These are phyloP conservation scores for Tachuris rubrigastra DNA, from an alignment of 2,113 vertebrate genomes.

Conservation along the genomic window DNA sequence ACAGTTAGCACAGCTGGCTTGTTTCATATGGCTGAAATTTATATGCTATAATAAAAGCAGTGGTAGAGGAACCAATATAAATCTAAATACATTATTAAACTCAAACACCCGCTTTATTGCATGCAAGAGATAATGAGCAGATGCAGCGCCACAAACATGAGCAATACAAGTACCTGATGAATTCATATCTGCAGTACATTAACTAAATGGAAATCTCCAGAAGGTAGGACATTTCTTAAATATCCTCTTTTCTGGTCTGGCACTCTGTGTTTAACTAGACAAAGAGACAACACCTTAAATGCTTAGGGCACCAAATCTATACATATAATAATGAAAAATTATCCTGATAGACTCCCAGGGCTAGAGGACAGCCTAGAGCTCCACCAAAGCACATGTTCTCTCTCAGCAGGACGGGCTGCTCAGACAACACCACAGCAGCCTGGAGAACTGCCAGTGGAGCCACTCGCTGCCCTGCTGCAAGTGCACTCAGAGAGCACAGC, in stretches of 20 bases:
- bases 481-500: not conserved
- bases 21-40: not conserved
- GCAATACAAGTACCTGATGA: not conserved
- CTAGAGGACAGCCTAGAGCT: not conserved
- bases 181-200: not conserved
- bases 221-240: not conserved
- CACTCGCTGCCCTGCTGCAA: not conserved
- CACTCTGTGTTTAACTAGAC: not conserved
- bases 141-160: not conserved
- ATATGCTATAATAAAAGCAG: not conserved
- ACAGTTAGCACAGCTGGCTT: not conserved
- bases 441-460: not conserved
- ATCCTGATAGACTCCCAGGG: not conserved
- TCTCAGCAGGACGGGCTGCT: not conserved
- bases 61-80: not conserved
- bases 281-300: not conserved
- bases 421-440: not conserved
- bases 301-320: not conserved
- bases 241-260: not conserved
- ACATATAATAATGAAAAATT: not conserved
- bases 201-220: not conserved
- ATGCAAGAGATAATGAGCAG: not conserved
- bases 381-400: not conserved
- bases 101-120: not conserved
- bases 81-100: not conserved